phyloP scores from a whole-genome alignment of 2,113 vertebrate species.

The Heterochromis multidens region DNA sequence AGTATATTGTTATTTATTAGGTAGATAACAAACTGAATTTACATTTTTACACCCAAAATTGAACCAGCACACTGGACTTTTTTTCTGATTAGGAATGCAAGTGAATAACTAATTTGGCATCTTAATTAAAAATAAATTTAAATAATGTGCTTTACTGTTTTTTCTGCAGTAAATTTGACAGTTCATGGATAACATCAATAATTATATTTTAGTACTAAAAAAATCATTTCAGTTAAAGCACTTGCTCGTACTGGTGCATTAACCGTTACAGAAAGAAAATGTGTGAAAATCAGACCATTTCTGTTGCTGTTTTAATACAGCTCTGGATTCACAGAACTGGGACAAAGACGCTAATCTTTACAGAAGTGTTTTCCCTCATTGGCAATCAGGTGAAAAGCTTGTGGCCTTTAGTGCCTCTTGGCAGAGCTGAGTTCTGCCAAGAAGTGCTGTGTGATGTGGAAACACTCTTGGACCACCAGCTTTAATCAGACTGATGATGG shows the following conservation, averaged over 20 bases:
- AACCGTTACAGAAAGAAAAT: too few relatives aligned
- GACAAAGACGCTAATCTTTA: constrained; percentile 14
- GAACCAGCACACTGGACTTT: neutral
- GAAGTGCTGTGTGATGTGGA: constrained; percentile 28
- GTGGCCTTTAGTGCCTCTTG: constrained; percentile 20
- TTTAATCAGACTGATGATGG: constrained; percentile 45
- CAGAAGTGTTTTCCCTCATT: constrained; percentile 9
- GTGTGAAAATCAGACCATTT: neutral
- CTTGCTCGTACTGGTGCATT: neutral
- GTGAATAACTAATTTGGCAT: neutral
- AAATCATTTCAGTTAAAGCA: too few relatives aligned
- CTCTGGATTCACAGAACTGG: neutral
- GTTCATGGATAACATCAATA: too few relatives aligned
- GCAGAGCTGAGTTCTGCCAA: constrained; percentile 5
- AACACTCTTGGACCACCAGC: constrained; percentile 28
- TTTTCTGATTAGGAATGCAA: too few relatives aligned
- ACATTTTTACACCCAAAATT: neutral
- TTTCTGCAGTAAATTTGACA: too few relatives aligned
- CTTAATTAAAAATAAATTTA: too few relatives aligned
- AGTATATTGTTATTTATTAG: neutral
- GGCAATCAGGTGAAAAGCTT: constrained; percentile 24
- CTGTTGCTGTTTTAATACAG: neutral
- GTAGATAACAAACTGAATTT: neutral
- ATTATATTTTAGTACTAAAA: neutral
- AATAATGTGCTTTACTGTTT: too few relatives aligned